phyloP scores from a whole-genome alignment of 2,113 vertebrate species.

The Myotis davidii region DNA sequence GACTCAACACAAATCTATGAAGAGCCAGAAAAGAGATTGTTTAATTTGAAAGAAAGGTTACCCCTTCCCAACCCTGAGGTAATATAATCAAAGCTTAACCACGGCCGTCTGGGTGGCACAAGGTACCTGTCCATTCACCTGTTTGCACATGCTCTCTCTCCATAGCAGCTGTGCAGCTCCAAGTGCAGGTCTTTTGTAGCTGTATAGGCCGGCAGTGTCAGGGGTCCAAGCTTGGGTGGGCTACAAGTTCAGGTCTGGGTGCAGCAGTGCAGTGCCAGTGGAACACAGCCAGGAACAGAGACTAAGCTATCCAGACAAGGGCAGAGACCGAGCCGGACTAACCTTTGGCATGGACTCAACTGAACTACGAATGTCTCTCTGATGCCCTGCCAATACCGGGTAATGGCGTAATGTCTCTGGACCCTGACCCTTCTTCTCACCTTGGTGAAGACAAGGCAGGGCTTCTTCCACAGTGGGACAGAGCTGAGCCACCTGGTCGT shows the following conservation, averaged over 20 bases:
- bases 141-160: not conserved
- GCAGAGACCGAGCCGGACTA: not conserved
- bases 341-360: not conserved
- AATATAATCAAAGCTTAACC: not conserved
- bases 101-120: not conserved
- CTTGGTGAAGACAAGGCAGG: not conserved
- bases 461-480: not conserved
- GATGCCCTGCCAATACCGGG: not conserved
- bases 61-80: not conserved
- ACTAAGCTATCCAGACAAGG: not conserved
- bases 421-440: not conserved
- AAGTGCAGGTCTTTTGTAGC: not conserved
- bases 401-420: not conserved
- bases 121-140: not conserved
- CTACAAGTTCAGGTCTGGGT: not conserved
- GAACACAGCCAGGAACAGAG: not conserved
- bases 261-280: not conserved
- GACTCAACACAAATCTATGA: not conserved
- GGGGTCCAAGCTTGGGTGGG: not conserved
- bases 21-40: not conserved
- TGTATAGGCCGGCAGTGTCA: not conserved
- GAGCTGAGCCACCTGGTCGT: not conserved
- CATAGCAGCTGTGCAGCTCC: not conserved
- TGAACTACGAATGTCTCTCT: not conserved
- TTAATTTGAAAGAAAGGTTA: not conserved